These are phyloP conservation scores for Bembecia ichneumoniformis DNA, from an alignment of 2,888 invertebrate species.

Conservation along the genomic window DNA sequence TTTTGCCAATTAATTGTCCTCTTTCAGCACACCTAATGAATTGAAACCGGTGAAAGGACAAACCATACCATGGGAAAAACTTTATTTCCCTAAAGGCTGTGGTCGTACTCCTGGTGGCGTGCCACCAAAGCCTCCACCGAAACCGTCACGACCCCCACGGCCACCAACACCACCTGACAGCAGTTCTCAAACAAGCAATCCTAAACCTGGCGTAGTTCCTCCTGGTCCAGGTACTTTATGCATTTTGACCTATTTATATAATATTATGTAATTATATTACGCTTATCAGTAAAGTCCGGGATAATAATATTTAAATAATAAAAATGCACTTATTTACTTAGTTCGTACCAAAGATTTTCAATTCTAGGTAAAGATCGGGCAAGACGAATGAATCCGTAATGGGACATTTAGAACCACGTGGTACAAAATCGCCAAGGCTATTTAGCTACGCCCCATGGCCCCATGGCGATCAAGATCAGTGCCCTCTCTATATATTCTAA, in stretches of 20 bases:
- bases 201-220: conserved; percentile 39
- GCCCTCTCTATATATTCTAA: too few species aligned
- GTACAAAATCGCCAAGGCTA: too few species aligned
- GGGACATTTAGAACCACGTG: too few species aligned
- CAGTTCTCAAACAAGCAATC: conserved; percentile 47
- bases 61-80: conserved; percentile 75
- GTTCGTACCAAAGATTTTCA: too few species aligned
- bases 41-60: conserved; percentile 40
- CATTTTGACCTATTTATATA: conserved; percentile 1
- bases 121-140: conserved; percentile 46
- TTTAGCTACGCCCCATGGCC: too few species aligned
- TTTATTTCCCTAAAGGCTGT: conserved; percentile 82
- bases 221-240: conserved; percentile 31
- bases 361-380: too few species aligned
- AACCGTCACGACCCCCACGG: conserved; percentile 37
- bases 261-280: conserved; percentile 1
- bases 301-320: too few species aligned
- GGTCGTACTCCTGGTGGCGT: conserved; percentile 69
- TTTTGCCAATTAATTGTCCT: too few species aligned
- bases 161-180: conserved; percentile 45
- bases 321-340: too few species aligned
- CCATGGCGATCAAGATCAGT: too few species aligned
- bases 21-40: neutral
- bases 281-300: too few species aligned
- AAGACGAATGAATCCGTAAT: too few species aligned